Base-by-base conservation (phyloP, 1,140 invertebrate species). In the Micrasema longulum region DNA sequence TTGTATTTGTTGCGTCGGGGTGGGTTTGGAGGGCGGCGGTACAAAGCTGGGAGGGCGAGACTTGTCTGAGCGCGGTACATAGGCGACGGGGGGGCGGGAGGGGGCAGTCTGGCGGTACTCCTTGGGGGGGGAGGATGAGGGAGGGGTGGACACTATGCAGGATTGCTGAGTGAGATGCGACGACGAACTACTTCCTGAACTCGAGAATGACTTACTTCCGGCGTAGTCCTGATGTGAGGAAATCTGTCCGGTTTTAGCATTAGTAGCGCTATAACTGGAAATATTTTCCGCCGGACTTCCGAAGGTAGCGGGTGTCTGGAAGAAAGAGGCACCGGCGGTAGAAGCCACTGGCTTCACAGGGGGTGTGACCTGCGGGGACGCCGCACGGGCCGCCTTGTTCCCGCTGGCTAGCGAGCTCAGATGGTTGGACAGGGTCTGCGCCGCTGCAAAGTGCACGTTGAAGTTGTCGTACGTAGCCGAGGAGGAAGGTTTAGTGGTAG, bases 71-170 rank as follows among this genome's bases (percentile, higher is more conserved):
- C 88, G 85, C 14, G 87, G 85, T 5, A 87, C 84, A 63, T 83
- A 78, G 73, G 81, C 78, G 69, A 84, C 79, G 78, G 87, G 50
- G 78, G 87, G 76, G 77, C 83, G 78, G 68, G 82, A 77, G 50
- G 79, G 14, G 41, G 79, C 77, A 77, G 88, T 83, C 69, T 88
- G 83, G 63, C 89, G 83, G 72, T 88, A 90, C 48, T 90, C 89
- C 81, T 91, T 91, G 68, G 83, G 86, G 62, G 84, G 79, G 69
- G 79, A 76, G 0, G 80, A 64, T 35, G 82, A 74, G 66, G 83
- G 86, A 43, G 89, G 85, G 72, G 89, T 88, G 67, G 90, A 89
- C 50, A 91, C 91, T 63, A 92, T 91, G 79, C 91, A 91, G 16
- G 90, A 90, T 80, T 91, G 89, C 77, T 91, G 89, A 57, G 82